phyloP scores from a whole-genome alignment of 1,140 invertebrate genomes.

The Drosophila repletoides region DNA sequence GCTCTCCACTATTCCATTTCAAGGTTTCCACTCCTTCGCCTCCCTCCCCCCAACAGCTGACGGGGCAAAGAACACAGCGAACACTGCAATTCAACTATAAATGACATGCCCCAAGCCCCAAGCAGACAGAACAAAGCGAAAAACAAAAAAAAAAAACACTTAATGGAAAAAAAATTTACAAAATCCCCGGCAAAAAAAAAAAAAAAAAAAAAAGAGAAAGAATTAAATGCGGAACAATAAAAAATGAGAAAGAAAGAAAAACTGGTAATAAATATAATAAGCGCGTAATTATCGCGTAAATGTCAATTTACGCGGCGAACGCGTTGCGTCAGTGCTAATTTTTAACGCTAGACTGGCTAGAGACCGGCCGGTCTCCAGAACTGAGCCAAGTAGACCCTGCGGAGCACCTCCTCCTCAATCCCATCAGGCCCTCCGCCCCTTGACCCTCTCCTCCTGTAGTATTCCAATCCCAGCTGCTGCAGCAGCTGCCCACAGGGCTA shows the following conservation, averaged over 20 bases:
- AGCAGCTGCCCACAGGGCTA: too few relatives aligned
- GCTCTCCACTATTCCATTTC: slow-evolving; percentile 12
- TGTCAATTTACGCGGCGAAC: slow-evolving; percentile 75
- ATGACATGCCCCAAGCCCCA: slow-evolving; percentile 27
- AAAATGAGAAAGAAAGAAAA: slow-evolving; percentile 71
- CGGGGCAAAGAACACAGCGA: slow-evolving; percentile 15
- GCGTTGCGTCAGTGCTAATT: slow-evolving; percentile 78
- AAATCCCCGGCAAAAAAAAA: slow-evolving; percentile 20
- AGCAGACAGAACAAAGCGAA: slow-evolving; percentile 29
- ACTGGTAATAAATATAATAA: slow-evolving; percentile 81
- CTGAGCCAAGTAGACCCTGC: not conserved
- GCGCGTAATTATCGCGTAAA: slow-evolving; percentile 80
- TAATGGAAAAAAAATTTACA: slow-evolving; percentile 4
- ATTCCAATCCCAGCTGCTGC: not conserved
- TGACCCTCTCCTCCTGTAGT: not conserved
- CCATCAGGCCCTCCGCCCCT: not conserved
- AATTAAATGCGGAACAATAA: slow-evolving; percentile 71
- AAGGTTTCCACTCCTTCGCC: slow-evolving; percentile 10
- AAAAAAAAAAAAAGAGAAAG: slow-evolving; percentile 16
- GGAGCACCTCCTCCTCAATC: not conserved
- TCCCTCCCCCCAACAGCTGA: not conserved
- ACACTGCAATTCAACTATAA: slow-evolving; percentile 24
- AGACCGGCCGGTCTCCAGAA: slow-evolving; percentile 42
- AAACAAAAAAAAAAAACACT: slow-evolving; percentile 1
- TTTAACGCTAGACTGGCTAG: slow-evolving; percentile 72